A percentile compares a stretch with the other conserved stretches of the same genome.
Evolutionary conservation across 2,113 vertebrate genomes (phyloP).

Genomic region (Cairina moschata): DNA sequence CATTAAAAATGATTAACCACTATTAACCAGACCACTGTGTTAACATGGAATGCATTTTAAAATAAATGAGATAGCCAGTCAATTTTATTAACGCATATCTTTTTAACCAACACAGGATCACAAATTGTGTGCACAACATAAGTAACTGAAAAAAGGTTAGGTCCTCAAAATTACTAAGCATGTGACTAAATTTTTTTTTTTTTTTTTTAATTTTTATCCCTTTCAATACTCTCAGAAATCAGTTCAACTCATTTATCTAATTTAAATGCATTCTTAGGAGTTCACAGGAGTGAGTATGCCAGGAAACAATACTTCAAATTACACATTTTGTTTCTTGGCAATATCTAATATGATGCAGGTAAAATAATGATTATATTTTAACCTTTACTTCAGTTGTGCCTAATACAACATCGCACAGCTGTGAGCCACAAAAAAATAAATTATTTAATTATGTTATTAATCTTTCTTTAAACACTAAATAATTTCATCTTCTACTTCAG

Average conservation of each 20-base stretch:
- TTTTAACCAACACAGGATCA: neutral
- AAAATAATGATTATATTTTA: slow-evolving; percentile 22
- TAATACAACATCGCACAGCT: slow-evolving; percentile 6
- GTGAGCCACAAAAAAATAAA: slow-evolving; percentile 12
- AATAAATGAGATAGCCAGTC: neutral
- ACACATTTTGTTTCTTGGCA: neutral
- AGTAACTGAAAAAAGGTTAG: neutral
- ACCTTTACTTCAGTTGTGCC: slow-evolving; percentile 2
- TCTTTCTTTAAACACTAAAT: slow-evolving; percentile 32
- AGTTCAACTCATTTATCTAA: neutral
- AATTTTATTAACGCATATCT: neutral
- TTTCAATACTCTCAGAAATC: neutral
- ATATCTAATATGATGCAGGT: neutral
- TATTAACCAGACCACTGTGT: neutral
- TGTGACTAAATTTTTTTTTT: neutral
- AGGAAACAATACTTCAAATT: neutral
- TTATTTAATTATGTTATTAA: slow-evolving; percentile 51
- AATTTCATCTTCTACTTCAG: slow-evolving; percentile 1
- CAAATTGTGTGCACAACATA: neutral
- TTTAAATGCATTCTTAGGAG: neutral
- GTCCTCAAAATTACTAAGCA: neutral
- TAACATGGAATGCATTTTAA: slow-evolving; percentile 22
- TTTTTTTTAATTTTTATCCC: neutral
- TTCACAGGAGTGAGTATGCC: neutral
- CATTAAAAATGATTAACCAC: neutral